Base-by-base conservation (phyloP, 2,888 invertebrate genomes). In the Papilio elwesi region DNA sequence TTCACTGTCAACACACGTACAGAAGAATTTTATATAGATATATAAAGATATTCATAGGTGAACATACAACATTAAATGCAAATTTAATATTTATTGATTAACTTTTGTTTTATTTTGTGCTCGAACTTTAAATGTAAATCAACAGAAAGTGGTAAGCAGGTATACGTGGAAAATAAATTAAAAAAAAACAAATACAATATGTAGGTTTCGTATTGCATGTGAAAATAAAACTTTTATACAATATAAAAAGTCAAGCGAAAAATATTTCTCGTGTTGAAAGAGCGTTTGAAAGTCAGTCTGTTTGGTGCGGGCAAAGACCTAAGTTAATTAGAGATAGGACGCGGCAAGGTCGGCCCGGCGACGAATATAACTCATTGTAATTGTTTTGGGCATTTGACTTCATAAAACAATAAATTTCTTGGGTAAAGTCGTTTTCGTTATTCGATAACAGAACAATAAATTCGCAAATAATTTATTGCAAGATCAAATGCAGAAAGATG, bases 211-310 rank as follows among this genome's bases (percentile, higher is more conserved):
- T 47, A 62, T 55, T 59, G 65, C 59, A 72, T 36, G 48, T 43
- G 71, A 66, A 70, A 74, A 76, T 48, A 76, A 73, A 69, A 59
- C 59, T 65, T 73, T 70, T 64, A 53, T 66, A 38, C 73, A 73
- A 67, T 74, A 84, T 84, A 89, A 90, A 87, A 90, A 88, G 86
- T 84, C 85, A 87, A 88, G 82, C 79, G 87, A 86, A 85, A 89
- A 87, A 85, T 84, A 85, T 88, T 90, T 91, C 89, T 86, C 86
- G 83, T 80, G 82, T 85, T 82, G 82, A 81, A 81, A 80, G 90
- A 83, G 80, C 91, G 79, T 90, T 91, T 92, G 89, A 92, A 92
- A 90, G 92, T 91, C 92, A 91, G 83, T 82, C 63, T 82, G 85
- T 85, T 82, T 84, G 82, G 72, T 70, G 74, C 83, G 89, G 90